These are phyloP conservation scores for Poecilobothrus nobilitatus DNA, from an alignment of 2,888 invertebrate genomes.

Conservation along the genomic window DNA sequence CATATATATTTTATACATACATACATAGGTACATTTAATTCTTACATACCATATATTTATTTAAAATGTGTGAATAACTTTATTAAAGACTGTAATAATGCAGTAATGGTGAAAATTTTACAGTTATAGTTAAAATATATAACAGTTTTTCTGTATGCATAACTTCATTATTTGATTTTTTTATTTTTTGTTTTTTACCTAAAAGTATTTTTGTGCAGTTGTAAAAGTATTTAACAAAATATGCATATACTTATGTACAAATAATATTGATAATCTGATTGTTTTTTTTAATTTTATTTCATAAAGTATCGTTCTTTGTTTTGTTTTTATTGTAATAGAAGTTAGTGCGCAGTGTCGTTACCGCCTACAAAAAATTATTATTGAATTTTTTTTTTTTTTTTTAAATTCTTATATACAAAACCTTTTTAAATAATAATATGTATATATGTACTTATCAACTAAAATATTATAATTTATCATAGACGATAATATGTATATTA, in stretches of 20 bases:
- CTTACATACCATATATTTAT: too few relatives aligned
- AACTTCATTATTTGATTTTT: constrained; percentile 12
- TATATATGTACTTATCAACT: too few relatives aligned
- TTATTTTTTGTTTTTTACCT: neutral
- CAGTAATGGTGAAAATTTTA: neutral
- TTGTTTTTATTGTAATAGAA: neutral
- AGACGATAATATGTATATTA: too few relatives aligned
- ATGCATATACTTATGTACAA: neutral
- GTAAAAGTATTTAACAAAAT: neutral
- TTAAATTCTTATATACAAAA: too few relatives aligned
- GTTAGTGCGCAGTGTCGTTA: constrained; percentile 37
- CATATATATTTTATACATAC: too few relatives aligned
- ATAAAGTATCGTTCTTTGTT: too few relatives aligned
- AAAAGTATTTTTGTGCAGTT: neutral
- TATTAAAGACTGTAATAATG: neutral
- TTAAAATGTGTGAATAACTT: too few relatives aligned
- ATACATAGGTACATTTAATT: too few relatives aligned
- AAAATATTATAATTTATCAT: too few relatives aligned
- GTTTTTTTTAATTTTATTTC: too few relatives aligned
- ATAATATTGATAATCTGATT: neutral
- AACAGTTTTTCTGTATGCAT: constrained; percentile 13
- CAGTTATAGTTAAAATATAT: neutral
- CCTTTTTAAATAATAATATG: too few relatives aligned
- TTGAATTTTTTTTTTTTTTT: neutral
- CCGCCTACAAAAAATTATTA: constrained; percentile 34